Evolutionary conservation across 2,113 vertebrate genomes (phyloP).

Genomic region (Plecturocebus donacophilus): DNA sequence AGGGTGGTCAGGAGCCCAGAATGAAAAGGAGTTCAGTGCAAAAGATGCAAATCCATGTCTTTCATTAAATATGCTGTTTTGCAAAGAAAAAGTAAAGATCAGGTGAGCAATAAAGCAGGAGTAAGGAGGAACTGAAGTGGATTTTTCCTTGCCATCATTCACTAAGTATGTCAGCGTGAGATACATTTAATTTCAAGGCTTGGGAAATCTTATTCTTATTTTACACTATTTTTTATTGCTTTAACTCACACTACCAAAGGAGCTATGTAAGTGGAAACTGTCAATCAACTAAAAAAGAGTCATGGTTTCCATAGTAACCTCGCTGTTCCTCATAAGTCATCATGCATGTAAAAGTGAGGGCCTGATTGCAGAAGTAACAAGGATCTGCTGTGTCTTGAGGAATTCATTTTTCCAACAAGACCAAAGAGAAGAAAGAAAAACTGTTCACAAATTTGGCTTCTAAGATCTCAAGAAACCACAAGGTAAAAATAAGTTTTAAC

Average conservation of each 20-base stretch:
- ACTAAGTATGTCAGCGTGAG: neutral
- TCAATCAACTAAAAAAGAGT: constrained; percentile 36
- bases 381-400: neutral
- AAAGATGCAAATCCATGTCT: neutral
- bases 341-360: neutral
- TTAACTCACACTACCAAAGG: constrained; percentile 9
- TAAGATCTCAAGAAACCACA: neutral
- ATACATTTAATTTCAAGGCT: constrained; percentile 25
- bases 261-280: constrained; percentile 8
- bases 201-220: neutral
- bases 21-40: neutral
- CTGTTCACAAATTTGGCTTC: neutral
- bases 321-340: neutral
- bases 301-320: constrained; percentile 40
- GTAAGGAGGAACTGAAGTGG: neutral
- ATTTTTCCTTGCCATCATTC: neutral
- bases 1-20: neutral
- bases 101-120: neutral
- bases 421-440: neutral
- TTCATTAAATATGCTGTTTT: neutral
- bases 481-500: neutral
- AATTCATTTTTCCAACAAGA: neutral
- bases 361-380: neutral
- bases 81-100: neutral
- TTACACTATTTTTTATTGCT: constrained; percentile 3